Evolutionary conservation across 2,797 vertebrate species (phyloP).

Genomic region (Hemibagrus guttatus): DNA sequence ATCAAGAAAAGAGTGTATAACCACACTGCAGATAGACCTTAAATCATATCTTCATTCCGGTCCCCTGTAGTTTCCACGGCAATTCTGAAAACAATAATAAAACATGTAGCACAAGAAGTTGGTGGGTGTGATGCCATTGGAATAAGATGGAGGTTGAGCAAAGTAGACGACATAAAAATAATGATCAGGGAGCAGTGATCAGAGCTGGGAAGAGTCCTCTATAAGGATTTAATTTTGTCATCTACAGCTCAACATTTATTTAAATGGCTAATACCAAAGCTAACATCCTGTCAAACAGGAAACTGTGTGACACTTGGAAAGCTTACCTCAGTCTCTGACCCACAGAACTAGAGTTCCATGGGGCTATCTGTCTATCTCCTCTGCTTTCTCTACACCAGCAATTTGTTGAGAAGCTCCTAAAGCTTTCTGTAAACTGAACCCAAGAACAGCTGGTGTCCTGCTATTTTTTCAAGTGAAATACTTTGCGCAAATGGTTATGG

Average conservation of each 20-base stretch:
- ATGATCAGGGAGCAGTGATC: background rate
- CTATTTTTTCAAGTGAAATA: background rate
- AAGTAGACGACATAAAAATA: background rate
- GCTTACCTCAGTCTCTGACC: slow-evolving; percentile 1
- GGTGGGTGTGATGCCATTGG: background rate
- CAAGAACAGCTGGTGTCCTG: slow-evolving; percentile 2
- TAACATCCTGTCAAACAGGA: background rate
- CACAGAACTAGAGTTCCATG: background rate
- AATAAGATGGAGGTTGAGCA: background rate
- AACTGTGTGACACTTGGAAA: background rate
- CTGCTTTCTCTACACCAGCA: background rate
- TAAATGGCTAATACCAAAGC: background rate
- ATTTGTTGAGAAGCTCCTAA: background rate
- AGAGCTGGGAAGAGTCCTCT: background rate
- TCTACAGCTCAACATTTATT: background rate
- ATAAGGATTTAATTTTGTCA: background rate
- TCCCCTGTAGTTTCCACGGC: background rate
- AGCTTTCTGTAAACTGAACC: background rate
- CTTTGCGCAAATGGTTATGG: background rate
- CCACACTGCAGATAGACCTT: background rate
- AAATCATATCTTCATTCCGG: background rate
- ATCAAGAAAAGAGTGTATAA: background rate
- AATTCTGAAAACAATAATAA: background rate
- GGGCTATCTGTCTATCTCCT: background rate
- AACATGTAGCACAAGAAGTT: no score